phyloP scores from a whole-genome alignment of 2,888 invertebrate species.

The Ophion ventricosus region DNA sequence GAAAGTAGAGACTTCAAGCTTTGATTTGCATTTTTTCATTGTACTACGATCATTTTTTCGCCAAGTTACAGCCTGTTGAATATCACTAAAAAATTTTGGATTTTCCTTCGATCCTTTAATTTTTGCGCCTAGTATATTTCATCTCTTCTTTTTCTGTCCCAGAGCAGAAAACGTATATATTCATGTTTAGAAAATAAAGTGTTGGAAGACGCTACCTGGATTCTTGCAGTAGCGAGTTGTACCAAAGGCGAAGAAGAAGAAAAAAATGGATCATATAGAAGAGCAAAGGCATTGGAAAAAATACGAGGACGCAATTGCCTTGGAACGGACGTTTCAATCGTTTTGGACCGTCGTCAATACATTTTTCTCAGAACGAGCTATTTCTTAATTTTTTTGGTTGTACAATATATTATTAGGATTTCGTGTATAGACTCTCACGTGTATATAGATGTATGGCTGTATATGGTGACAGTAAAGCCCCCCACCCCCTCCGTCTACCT shows the following conservation, averaged over 20 bases:
- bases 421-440: background rate
- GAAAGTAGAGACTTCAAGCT: no score
- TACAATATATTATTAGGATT: conserved; percentile 30
- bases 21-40: no score
- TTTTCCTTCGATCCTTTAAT: no score
- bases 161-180: background rate
- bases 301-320: conserved; percentile 43
- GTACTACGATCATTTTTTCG: no score
- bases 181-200: background rate
- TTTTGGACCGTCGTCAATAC: conserved; percentile 66
- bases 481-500: background rate
- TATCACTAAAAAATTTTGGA: no score
- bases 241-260: conserved; percentile 17
- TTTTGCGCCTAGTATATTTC: background rate
- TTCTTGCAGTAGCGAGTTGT: no score
- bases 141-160: background rate
- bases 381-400: conserved; percentile 45
- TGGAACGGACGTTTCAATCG: conserved; percentile 69
- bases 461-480: conserved; percentile 42
- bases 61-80: no score
- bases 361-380: conserved; percentile 70
- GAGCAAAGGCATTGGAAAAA: conserved; percentile 45
- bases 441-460: conserved; percentile 1
- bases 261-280: conserved; percentile 24
- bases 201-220: no score